phyloP scores from a whole-genome alignment of 2,888 invertebrate genomes.

The Alcis repandata region DNA sequence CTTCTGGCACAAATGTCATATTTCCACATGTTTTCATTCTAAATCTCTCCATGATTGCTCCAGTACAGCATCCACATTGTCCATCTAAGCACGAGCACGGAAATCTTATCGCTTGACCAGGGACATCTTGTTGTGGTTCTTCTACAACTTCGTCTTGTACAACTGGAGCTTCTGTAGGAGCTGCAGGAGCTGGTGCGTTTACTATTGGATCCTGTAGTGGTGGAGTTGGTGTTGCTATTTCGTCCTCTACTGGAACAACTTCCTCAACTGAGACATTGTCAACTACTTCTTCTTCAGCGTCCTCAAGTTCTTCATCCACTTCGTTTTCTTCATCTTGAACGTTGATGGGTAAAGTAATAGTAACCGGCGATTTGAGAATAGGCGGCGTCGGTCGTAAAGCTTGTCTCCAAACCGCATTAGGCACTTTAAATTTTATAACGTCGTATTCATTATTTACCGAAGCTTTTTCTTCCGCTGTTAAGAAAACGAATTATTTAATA shows the following conservation, averaged over 20 bases:
- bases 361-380: slow-evolving; percentile 75
- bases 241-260: slow-evolving; percentile 43
- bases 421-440: slow-evolving; percentile 70
- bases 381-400: slow-evolving; percentile 75
- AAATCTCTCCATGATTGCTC: slow-evolving; percentile 87
- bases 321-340: slow-evolving; percentile 66
- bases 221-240: slow-evolving; percentile 35
- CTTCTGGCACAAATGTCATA: slow-evolving; percentile 92
- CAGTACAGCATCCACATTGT: slow-evolving; percentile 90
- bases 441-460: slow-evolving; percentile 55
- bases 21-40: slow-evolving; percentile 93
- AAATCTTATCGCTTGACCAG: slow-evolving; percentile 82
- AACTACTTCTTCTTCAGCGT: slow-evolving; percentile 53
- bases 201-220: slow-evolving; percentile 49
- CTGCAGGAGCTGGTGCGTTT: slow-evolving; percentile 47
- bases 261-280: slow-evolving; percentile 50
- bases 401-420: slow-evolving; percentile 69
- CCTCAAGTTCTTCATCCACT: slow-evolving; percentile 50
- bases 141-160: slow-evolving; percentile 58
- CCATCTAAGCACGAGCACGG: slow-evolving; percentile 88
- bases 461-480: slow-evolving; percentile 56
- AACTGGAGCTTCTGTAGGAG: slow-evolving; percentile 57
- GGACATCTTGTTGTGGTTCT: slow-evolving; percentile 59
- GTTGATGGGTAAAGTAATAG: slow-evolving; percentile 76
- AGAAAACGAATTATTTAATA: slow-evolving; percentile 22